Evolutionary conservation across 2,888 invertebrate species (phyloP), one percentile per base, ranked within the genome.

Genomic region (Heliconius hortense): DNA sequence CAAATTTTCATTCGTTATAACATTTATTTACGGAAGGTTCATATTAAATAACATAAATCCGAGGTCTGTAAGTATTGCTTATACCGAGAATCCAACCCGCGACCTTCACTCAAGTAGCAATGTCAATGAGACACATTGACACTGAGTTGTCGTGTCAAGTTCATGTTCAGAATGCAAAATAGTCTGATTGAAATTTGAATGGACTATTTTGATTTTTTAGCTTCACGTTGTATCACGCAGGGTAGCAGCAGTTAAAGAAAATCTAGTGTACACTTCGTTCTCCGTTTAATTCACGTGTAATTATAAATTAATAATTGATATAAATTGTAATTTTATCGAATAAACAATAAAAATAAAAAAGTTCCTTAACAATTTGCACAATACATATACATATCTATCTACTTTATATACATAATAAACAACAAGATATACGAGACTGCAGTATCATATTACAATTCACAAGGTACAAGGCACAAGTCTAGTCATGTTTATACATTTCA

Each of bases 41-140:
- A 24, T 66, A 66, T 66, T 24, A 66, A 39, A 43, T 66, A 43
- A 39, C 66, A 66, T 24, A 60, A 60, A 60, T 60, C 26, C 15
- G 24, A 26, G 24, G n/a, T 35, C 11, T 15, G 39, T 24, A 39
- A 39, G 24, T 39, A 66, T 66, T 39, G 66, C 39, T 66, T 39
- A 39, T n/a, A n/a, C 8, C 56, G 35, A 53, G 68, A 69, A 69
- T 15, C 21, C n/a, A 31, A 53, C 7, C 66, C n/a, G 56, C 56
- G 31, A 69, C 69, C 69, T 69, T 56, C 66, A 15, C n/a, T 35
- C 8, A 15, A 8, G 56, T 21, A 31, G 68, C 69, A 69, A 56
- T 69, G 69, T 69, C 69, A 69, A 69, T 56, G 69, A 56, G n/a
- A 56, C 31, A 56, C 53, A 35, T 35, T 56, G 69, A 56, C 39